Percentiles rank a stretch among this genome's conserved stretches.
phyloP scores from a whole-genome alignment of 2,888 invertebrate genomes.

The Philaethria dido region DNA sequence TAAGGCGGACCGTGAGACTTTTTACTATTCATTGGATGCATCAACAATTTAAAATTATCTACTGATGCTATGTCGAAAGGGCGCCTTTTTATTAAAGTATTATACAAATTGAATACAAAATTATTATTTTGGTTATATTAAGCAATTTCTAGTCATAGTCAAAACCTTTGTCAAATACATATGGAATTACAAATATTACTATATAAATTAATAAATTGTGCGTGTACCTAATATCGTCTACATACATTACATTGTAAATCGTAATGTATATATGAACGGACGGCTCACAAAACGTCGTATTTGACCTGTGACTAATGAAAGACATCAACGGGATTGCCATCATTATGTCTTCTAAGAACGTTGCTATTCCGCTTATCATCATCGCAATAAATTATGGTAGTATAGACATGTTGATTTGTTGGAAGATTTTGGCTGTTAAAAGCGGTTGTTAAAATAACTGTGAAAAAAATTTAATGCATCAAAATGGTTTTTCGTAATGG shows the following conservation, averaged over 20 bases:
- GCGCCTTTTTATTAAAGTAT: conserved; percentile 28
- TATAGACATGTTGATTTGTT: conserved; percentile 30
- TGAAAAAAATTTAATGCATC: not conserved
- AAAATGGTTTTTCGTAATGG: too few relatives aligned
- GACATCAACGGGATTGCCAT: conserved; percentile 40
- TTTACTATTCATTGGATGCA: conserved; percentile 58
- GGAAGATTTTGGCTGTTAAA: conserved; percentile 30
- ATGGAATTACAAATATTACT: not conserved
- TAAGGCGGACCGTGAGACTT: conserved; percentile 71
- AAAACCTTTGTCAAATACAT: not conserved
- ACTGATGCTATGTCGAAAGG: conserved; percentile 31
- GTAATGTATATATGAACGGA: conserved; percentile 1
- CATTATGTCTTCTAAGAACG: conserved; percentile 39
- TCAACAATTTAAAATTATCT: conserved; percentile 49
- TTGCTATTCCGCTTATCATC: conserved; percentile 39
- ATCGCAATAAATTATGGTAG: conserved; percentile 38
- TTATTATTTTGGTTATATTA: not conserved
- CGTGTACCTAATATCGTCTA: not conserved
- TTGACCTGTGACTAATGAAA: conserved; percentile 43
- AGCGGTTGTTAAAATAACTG: conserved; percentile 13
- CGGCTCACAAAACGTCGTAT: conserved; percentile 4
- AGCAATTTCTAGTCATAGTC: not conserved
- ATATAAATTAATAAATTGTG: too few relatives aligned
- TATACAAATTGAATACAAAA: conserved; percentile 18
- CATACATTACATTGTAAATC: not conserved